Evolutionary conservation across 2,797 vertebrate species (phyloP).

Genomic region (Chromis chromis): DNA sequence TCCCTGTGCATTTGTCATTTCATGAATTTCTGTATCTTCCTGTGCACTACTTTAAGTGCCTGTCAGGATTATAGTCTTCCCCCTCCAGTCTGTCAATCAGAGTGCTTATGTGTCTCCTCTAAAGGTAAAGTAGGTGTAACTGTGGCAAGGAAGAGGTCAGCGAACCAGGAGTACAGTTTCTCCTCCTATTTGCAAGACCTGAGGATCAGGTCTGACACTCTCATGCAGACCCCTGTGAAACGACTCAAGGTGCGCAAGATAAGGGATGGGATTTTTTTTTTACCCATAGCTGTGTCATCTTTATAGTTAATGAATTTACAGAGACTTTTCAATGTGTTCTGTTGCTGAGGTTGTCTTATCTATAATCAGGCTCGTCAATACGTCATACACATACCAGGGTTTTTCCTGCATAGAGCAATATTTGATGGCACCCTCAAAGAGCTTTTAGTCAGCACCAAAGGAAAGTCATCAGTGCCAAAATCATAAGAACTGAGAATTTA

Average conservation of each 20-base stretch:
- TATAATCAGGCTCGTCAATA: too few species aligned
- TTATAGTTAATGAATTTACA: too few species aligned
- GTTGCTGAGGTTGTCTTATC: too few species aligned
- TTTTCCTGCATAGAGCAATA: too few species aligned
- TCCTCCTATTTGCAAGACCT: constrained; percentile 91
- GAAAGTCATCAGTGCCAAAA: too few species aligned
- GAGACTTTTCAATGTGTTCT: too few species aligned
- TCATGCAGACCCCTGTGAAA: constrained; percentile 90
- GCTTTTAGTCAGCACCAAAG: too few species aligned
- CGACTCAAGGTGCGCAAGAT: constrained; percentile 86
- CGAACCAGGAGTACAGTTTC: constrained; percentile 82
- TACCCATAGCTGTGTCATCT: too few species aligned
- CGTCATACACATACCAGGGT: neutral
- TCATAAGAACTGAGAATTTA: too few species aligned
- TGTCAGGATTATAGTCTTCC: neutral
- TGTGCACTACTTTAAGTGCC: constrained; percentile 5
- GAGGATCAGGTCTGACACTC: constrained; percentile 87
- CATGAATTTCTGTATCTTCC: neutral
- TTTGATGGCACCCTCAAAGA: too few species aligned
- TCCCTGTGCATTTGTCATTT: neutral
- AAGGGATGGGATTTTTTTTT: neutral
- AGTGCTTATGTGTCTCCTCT: neutral
- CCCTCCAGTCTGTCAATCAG: neutral
- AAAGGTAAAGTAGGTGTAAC: constrained; percentile 93
- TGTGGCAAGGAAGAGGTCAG: constrained; percentile 79